A percentile compares a stretch with the other conserved stretches of the same genome.
Evolutionary conservation across 1,140 invertebrate genomes (phyloP).

Genomic region (Microplitis demolitor): DNA sequence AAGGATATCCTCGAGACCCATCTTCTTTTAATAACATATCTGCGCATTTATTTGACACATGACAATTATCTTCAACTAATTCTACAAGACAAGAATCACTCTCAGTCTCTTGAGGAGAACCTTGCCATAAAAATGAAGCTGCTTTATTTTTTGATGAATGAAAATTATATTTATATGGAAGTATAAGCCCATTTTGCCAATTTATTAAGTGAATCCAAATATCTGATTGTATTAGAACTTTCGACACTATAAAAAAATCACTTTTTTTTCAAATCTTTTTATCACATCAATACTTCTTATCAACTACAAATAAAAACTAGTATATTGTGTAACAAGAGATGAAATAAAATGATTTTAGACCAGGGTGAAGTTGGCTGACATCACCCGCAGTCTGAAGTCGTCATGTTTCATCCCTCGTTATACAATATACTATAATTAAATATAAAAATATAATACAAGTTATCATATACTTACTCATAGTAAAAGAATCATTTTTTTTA

Average conservation of each 20-base stretch:
- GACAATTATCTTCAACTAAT: conserved; percentile 25
- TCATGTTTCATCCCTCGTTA: no score
- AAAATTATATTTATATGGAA: neutral
- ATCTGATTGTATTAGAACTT: conserved; percentile 31
- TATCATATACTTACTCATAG: neutral
- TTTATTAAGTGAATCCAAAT: conserved; percentile 40
- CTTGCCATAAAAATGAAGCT: conserved; percentile 34
- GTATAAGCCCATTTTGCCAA: conserved; percentile 31
- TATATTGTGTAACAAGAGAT: no score
- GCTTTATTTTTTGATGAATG: conserved; percentile 17
- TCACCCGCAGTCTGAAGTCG: no score
- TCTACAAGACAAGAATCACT: conserved; percentile 47
- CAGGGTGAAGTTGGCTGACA: no score
- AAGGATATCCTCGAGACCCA: conserved; percentile 46
- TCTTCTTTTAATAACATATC: conserved; percentile 39
- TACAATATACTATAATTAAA: no score
- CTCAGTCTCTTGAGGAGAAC: conserved; percentile 45
- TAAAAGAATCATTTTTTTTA: neutral
- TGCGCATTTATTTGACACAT: conserved; percentile 30
- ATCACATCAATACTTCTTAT: no score
- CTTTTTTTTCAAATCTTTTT: neutral
- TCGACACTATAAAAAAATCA: conserved; percentile 13
- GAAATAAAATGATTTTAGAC: no score
- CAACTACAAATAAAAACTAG: no score
- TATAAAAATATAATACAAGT: neutral